These are phyloP conservation scores for Orchesellides sinensis DNA, from an alignment of 2,888 invertebrate genomes.

Conservation along the genomic window DNA sequence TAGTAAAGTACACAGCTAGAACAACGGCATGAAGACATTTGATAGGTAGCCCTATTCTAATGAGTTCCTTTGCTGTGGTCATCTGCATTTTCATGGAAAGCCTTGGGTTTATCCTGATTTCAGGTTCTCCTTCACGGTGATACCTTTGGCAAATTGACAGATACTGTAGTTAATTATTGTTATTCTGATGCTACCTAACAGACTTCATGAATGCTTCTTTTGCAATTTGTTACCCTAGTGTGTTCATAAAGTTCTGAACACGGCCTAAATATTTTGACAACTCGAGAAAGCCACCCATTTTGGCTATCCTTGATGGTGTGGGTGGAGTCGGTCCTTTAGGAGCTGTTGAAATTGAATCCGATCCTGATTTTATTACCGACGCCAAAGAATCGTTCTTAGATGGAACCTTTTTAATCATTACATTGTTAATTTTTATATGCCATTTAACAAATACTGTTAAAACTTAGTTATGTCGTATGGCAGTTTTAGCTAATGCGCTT, in stretches of 20 bases:
- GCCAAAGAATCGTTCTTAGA: not conserved
- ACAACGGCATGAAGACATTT: conserved; percentile 74
- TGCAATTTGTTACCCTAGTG: conserved; percentile 72
- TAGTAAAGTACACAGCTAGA: conserved; percentile 71
- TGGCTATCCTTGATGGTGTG: conserved; percentile 1
- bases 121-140: conserved; percentile 71
- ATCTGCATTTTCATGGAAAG: conserved; percentile 73
- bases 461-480: too few species aligned
- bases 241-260: conserved; percentile 70
- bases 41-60: conserved; percentile 68
- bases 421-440: too few species aligned
- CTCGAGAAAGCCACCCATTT: conserved; percentile 51
- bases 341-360: not conserved
- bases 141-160: too few species aligned
- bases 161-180: too few species aligned
- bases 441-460: too few species aligned
- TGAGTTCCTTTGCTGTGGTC: conserved; percentile 66
- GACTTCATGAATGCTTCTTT: too few species aligned
- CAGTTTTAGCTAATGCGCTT: too few species aligned
- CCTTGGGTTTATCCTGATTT: conserved; percentile 67
- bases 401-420: not conserved
- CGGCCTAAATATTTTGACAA: conserved; percentile 65
- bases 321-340: conserved; percentile 9
- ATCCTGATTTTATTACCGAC: not conserved
- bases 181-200: too few species aligned